Evolutionary conservation across 2,113 vertebrate genomes (phyloP), one percentile per base, ranked within the genome.

Genomic region (Furnarius figulus): DNA sequence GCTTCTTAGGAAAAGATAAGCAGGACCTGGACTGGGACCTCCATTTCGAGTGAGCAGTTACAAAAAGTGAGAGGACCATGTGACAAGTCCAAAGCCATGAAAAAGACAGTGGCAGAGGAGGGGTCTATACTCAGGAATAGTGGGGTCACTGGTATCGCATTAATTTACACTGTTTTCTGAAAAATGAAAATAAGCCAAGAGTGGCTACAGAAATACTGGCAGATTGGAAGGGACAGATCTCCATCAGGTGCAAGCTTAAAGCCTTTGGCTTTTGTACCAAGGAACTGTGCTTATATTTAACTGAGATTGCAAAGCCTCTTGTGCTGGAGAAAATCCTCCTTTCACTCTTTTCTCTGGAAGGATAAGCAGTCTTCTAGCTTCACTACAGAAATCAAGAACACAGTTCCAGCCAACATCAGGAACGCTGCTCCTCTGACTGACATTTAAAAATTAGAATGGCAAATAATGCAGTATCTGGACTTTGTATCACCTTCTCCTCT

Each of bases 371-470:
- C 52, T 71, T 61, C 42, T 56, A 85, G 71, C 56, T 83, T 91
- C 52, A 53, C 56, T 75, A 46, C 25, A 66, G 19, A n/a, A 81
- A 93, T 86, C 27, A 55, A 90, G 47, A 81, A 46, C n/a, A 33
- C 33, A 55, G 46, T 82, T 88, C 55, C 61, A 85, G 39, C 55
- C 61, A 62, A n/a, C 18, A 87, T 44, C 53, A 72, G 42, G 39
- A 62, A 40, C 80, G 68, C 42, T 56, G 46, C 61, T 77, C n/a
- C 63, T 95, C 80, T 83, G 81, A 66, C 56, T 78, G 86, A 44
- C 46, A 35, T 96, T 94, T 96, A 83, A 92, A 78, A 87, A 91
- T 46, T 2, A 72, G 49, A 90, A 75, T 35, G 47, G 89, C 58
- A 92, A 86, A 77, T 62, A 63, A 55, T 67, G 52, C 28, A 49